Evolutionary conservation across 1,140 invertebrate species (phyloP).

Genomic region (Ganaspis sp.): DNA sequence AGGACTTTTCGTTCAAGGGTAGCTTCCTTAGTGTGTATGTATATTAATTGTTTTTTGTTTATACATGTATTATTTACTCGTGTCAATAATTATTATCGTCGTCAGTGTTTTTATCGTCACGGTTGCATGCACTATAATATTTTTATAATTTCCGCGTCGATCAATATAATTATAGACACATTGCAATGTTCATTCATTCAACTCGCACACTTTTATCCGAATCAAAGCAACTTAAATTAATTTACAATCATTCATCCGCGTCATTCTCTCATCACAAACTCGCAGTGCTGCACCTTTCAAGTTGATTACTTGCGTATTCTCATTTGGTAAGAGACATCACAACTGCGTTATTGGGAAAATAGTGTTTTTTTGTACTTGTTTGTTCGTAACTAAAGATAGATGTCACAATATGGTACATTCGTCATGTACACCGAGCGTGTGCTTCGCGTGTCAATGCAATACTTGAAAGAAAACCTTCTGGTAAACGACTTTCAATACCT

Average conservation of each 20-base stretch:
- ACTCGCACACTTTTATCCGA: not conserved
- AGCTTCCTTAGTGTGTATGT: not conserved
- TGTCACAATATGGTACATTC: slow-evolving; percentile 28
- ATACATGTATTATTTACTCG: slow-evolving; percentile 46
- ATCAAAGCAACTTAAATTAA: slow-evolving; percentile 30
- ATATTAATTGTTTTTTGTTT: slow-evolving; percentile 46
- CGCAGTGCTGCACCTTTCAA: slow-evolving; percentile 37
- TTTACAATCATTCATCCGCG: slow-evolving; percentile 43
- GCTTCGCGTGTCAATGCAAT: slow-evolving; percentile 49
- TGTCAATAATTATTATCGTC: slow-evolving; percentile 54
- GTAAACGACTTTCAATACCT: slow-evolving; percentile 45
- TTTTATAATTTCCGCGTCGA: slow-evolving; percentile 53
- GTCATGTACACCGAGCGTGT: slow-evolving; percentile 26
- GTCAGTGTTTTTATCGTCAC: slow-evolving; percentile 43
- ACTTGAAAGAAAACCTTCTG: slow-evolving; percentile 51
- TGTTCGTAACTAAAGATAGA: slow-evolving; percentile 54
- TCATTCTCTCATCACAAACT: slow-evolving; percentile 34
- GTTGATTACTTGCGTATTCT: slow-evolving; percentile 59
- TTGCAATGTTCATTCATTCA: slow-evolving; percentile 48
- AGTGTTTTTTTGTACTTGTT: slow-evolving; percentile 65
- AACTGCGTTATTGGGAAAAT: slow-evolving; percentile 64
- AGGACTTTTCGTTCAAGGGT: slow-evolving; percentile 3
- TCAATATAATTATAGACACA: slow-evolving; percentile 60
- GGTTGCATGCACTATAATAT: slow-evolving; percentile 54
- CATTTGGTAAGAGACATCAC: slow-evolving; percentile 67